These are phyloP conservation scores for Metallyticus violacea DNA, from an alignment of 2,888 invertebrate genomes.

Conservation along the genomic window DNA sequence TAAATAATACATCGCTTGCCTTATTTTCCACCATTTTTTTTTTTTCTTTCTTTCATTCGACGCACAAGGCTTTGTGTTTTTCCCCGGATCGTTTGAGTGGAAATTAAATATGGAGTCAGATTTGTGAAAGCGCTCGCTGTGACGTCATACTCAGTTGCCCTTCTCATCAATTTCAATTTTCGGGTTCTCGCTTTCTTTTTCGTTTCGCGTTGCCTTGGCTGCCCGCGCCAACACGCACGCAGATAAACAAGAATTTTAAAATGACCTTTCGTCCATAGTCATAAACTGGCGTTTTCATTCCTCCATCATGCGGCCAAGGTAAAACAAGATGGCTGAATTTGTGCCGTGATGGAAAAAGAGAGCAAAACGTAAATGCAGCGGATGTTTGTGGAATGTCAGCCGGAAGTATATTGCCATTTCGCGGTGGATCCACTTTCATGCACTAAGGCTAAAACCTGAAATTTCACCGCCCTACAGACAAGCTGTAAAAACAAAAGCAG, in stretches of 20 bases:
- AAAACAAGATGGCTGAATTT: too few relatives aligned
- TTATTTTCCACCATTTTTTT: too few relatives aligned
- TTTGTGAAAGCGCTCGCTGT: neutral
- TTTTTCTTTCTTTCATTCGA: too few relatives aligned
- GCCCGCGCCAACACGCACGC: neutral
- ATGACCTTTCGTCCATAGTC: neutral
- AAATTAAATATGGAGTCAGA: neutral
- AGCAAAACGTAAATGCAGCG: too few relatives aligned
- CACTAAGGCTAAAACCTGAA: too few relatives aligned
- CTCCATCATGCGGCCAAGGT: neutral
- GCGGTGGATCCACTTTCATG: too few relatives aligned
- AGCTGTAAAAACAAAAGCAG: too few relatives aligned
- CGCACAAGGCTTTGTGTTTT: neutral
- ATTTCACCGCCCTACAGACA: too few relatives aligned
- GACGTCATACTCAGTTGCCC: neutral
- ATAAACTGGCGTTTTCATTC: neutral
- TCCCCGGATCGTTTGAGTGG: neutral
- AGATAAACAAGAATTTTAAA: neutral
- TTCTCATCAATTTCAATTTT: neutral
- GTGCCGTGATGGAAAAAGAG: too few relatives aligned
- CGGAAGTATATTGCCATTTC: too few relatives aligned
- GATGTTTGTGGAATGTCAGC: too few relatives aligned
- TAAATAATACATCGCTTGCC: neutral
- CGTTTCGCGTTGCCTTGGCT: neutral
- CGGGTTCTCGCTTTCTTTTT: neutral